Conservation (phyloP, 2,888 invertebrate genomes). For the Uropetala carovei region DNA sequence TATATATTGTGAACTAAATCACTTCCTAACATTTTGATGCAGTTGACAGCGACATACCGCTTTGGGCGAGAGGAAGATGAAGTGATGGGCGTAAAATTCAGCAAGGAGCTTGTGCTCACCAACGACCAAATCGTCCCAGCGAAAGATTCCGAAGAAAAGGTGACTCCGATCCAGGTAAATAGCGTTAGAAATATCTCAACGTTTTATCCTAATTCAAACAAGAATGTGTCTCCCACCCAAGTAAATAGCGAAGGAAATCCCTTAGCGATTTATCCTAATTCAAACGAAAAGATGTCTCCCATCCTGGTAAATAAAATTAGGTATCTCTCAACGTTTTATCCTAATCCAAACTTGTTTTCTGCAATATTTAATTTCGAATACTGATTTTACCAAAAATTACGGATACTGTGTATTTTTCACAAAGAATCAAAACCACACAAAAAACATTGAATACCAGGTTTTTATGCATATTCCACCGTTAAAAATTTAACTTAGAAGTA, state of each 20-base stretch:
- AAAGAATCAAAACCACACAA: too few species aligned
- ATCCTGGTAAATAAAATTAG: conserved; percentile 77
- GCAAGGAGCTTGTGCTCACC: conserved; percentile 89
- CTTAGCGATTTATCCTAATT: neutral
- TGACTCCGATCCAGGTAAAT: conserved; percentile 83
- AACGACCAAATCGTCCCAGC: conserved; percentile 84
- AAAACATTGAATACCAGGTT: too few species aligned
- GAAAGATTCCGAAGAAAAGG: conserved; percentile 78
- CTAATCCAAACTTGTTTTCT: conserved; percentile 72
- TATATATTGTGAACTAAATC: neutral
- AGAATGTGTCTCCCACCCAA: conserved; percentile 88
- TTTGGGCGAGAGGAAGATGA: conserved; percentile 96
- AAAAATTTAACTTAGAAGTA: too few species aligned
- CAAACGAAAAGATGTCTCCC: conserved; percentile 84
- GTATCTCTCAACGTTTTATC: neutral
- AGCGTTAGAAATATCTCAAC: neutral
- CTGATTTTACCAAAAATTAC: too few species aligned
- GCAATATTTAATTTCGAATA: too few species aligned
- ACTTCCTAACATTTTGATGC: conserved; percentile 44
- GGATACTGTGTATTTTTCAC: too few species aligned
- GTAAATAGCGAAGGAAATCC: conserved; percentile 64
- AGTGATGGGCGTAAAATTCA: conserved; percentile 96
- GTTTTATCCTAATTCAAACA: conserved; percentile 73
- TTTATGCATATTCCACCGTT: too few species aligned
- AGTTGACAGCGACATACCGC: conserved; percentile 88